Evolutionary conservation across 2,113 vertebrate genomes (phyloP), one percentile per base, ranked within the genome.

Genomic region (Rhadina sibilatrix): DNA sequence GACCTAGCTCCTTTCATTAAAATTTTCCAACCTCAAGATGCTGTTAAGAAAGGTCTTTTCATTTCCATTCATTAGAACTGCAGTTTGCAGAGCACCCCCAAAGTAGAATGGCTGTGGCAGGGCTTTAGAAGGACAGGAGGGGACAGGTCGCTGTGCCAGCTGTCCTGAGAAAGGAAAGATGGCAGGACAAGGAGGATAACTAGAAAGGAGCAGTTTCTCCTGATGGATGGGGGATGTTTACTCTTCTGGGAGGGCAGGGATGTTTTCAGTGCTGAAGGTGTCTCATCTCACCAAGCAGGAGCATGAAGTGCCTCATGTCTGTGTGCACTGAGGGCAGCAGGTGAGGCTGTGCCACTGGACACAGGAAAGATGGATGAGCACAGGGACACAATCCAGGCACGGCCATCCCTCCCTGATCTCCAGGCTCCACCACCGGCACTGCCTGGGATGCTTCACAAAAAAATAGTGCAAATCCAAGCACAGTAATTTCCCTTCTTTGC

Each of bases 271-370:
- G 57, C 50, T 63, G 59, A 24, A 87, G 50, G 53, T 23, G 81
- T 46, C 11, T 7, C 10, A 11, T 7, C 15, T 11, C 54, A 18
- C 19, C 33, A 5, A 57, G 82, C 38, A 74, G 75, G 50, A 76
- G 28, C n/a, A 17, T 1, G n/a, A 64, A 4, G 37, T 1, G 5
- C 4, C 40, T 75, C 18, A 0, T 14, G 21, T 22, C 37, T 80
- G 59, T 57, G 1, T 22, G 50, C 40, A 4, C 70, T 33, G 66
- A 47, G 63, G 59, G 63, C 85, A 72, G 82, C 64, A 77, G 94
- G 53, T 79, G 63, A 77, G 79, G n/a, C 0, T 57, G 70, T 60
- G 35, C 47, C 40, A 1, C 28, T 28, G 71, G 33, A 20, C 27
- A 30, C 5, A 37, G 38, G 65, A 31, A 30, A 30, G 70, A 37